A percentile compares a stretch with the other conserved stretches of the same genome.
Conservation (phyloP, 2,113 vertebrate species). For the Lycaon pictus region DNA sequence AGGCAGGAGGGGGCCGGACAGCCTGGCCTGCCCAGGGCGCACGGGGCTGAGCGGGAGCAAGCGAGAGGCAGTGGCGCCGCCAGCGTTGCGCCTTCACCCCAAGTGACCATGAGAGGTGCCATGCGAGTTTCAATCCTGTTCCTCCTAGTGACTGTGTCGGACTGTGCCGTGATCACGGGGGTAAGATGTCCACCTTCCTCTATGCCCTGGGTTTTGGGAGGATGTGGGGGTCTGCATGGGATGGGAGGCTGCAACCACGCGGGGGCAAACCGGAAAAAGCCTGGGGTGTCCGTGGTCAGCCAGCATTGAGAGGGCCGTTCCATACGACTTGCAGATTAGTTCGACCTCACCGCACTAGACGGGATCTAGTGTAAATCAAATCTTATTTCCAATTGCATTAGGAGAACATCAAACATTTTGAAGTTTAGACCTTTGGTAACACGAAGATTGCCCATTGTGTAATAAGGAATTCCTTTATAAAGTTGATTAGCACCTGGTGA, state of each 20-base stretch:
- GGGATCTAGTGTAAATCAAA: not conserved
- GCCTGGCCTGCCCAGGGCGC: not conserved
- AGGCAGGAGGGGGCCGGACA: not conserved
- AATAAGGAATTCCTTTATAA: not conserved
- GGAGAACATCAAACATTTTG: not conserved
- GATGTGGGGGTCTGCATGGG: not conserved
- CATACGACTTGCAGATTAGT: not conserved
- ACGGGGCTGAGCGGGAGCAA: not conserved
- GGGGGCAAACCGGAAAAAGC: too few species aligned
- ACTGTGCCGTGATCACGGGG: slow-evolving; percentile 84
- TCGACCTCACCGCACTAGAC: not conserved
- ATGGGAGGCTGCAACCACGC: too few species aligned
- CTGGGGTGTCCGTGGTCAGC: not conserved
- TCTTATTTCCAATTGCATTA: not conserved
- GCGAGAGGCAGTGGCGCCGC: not conserved
- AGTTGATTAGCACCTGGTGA: not conserved
- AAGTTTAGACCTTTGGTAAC: not conserved
- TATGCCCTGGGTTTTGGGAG: not conserved
- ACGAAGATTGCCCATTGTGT: not conserved
- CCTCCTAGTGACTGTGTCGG: slow-evolving; percentile 75
- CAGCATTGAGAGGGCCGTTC: not conserved
- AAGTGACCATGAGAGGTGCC: slow-evolving; percentile 69
- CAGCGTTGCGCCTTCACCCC: not conserved
- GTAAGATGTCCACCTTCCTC: slow-evolving; percentile 75
- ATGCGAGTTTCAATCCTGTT: slow-evolving; percentile 69